Evolutionary conservation across 2,888 invertebrate species (phyloP), one percentile per base, ranked within the genome.

Genomic region (Drosophila robusta): DNA sequence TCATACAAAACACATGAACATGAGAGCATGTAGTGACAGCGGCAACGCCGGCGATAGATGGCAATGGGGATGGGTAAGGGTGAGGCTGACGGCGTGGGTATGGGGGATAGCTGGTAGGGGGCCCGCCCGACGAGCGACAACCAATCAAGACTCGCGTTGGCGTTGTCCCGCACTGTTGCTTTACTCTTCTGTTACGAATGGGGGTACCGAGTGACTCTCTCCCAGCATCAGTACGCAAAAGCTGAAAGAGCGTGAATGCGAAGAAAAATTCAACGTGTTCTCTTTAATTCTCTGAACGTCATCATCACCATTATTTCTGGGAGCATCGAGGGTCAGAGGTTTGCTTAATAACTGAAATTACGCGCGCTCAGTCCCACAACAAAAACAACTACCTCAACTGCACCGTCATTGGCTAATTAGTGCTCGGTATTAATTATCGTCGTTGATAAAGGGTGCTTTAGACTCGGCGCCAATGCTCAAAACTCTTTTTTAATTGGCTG

Each of bases 371-470:
- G 16, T 16, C 9, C 12, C 26, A 7, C 4, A 38, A 45, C 14
- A 49, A 12, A 7, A 47, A 44, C 26, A 55, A 51, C 26, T 22
- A 38, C 14, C 4, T 1, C 52, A 41, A 68, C 68, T 72, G 67
- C 68, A 22, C 29, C 51, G 80, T 88, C 88, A 85, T 85, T 85
- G 84, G 84, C 84, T 85, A 88, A 85, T 85, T 85, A 88, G 56
- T 61, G 51, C 47, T 57, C 38, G 34, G 46, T 44, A 18, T 52
- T 86, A 86, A 85, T 86, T 85, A 74, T 58, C 54, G 44, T 42
- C 34, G 38, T 47, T 41, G 49, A 36, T 49, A 66, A 72, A 70
- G 81, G 56, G 67, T 71, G 64, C 60, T 58, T 70, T 58, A 32
- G 16, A 22, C 29, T 47, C 46, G 52, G 26, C 24, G 46, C 34